Conservation (phyloP, 2,888 invertebrate species). For the Dynastes hyllus region DNA sequence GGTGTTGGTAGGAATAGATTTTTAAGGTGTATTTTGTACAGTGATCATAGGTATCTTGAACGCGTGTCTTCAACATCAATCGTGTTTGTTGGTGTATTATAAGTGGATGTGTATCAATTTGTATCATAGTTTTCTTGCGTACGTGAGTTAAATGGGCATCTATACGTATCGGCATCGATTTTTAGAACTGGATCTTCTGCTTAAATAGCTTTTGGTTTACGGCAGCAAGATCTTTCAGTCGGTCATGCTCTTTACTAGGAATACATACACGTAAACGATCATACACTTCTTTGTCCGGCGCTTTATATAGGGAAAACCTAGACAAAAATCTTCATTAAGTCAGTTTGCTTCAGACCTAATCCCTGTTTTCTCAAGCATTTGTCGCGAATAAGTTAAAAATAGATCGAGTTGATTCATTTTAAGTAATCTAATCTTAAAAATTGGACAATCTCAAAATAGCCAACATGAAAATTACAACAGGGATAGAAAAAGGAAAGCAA, state of each 20-base stretch:
- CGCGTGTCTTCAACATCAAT: not conserved
- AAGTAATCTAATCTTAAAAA: not conserved
- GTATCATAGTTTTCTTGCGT: conserved; percentile 18
- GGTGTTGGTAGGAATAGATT: too few relatives aligned
- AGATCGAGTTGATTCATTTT: too few relatives aligned
- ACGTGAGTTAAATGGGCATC: conserved; percentile 34
- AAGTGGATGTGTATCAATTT: conserved; percentile 23
- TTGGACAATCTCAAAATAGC: not conserved
- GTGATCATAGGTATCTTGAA: too few relatives aligned
- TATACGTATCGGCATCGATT: conserved; percentile 32
- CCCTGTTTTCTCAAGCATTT: not conserved
- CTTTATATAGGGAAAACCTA: conserved; percentile 50
- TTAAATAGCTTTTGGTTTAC: conserved; percentile 52
- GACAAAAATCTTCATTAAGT: conserved; percentile 51
- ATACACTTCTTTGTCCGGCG: conserved; percentile 47
- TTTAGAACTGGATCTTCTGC: conserved; percentile 51
- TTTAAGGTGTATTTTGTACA: too few relatives aligned
- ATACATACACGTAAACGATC: conserved; percentile 46
- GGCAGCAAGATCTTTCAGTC: conserved; percentile 50
- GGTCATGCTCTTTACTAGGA: conserved; percentile 47
- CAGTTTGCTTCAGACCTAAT: conserved; percentile 41
- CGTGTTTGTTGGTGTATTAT: conserved; percentile 2
- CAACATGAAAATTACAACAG: conserved; percentile 51
- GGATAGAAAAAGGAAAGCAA: conserved; percentile 48
- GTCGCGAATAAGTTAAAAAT: not conserved